These are phyloP conservation scores for Chaenocephalus aceratus DNA, from an alignment of 2,113 vertebrate genomes.

Conservation along the genomic window DNA sequence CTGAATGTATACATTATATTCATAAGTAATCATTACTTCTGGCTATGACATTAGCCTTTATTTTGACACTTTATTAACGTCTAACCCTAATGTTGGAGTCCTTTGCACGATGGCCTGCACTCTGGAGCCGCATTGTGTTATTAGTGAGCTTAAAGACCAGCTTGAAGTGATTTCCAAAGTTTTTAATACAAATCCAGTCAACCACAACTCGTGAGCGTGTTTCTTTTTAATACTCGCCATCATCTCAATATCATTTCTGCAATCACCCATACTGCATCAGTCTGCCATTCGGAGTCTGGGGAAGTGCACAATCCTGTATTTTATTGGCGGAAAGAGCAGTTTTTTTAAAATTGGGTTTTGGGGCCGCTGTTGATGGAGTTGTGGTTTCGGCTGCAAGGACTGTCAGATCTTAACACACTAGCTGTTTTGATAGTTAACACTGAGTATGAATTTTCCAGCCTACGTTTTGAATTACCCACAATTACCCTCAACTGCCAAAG, in stretches of 20 bases:
- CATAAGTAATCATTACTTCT: no score
- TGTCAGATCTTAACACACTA: conserved; percentile 23
- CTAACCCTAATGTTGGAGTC: conserved; percentile 1
- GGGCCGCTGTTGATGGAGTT: conserved; percentile 37
- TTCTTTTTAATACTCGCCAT: conserved; percentile 17
- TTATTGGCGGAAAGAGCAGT: conserved; percentile 32
- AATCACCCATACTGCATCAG: conserved; percentile 15
- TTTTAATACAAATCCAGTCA: conserved; percentile 62
- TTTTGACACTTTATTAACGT: background rate
- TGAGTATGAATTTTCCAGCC: conserved; percentile 41
- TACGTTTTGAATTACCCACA: conserved; percentile 29
- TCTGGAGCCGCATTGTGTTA: conserved; percentile 38
- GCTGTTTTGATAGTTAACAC: conserved; percentile 16
- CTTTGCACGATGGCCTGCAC: conserved; percentile 35
- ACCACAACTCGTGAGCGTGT: conserved; percentile 44
- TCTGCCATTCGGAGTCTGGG: conserved; percentile 10
- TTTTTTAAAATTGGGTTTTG: conserved; percentile 12
- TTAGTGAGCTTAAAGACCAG: conserved; percentile 46
- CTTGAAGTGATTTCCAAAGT: conserved; percentile 69
- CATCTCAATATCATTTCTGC: conserved; percentile 28
- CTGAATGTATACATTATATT: background rate
- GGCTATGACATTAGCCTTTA: background rate
- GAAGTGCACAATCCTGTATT: conserved; percentile 27
- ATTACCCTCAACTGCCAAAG: conserved; percentile 16
- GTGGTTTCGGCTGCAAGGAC: conserved; percentile 19